These are phyloP conservation scores for Dasyornis broadbenti DNA, from an alignment of 2,113 vertebrate species.

Conservation along the genomic window DNA sequence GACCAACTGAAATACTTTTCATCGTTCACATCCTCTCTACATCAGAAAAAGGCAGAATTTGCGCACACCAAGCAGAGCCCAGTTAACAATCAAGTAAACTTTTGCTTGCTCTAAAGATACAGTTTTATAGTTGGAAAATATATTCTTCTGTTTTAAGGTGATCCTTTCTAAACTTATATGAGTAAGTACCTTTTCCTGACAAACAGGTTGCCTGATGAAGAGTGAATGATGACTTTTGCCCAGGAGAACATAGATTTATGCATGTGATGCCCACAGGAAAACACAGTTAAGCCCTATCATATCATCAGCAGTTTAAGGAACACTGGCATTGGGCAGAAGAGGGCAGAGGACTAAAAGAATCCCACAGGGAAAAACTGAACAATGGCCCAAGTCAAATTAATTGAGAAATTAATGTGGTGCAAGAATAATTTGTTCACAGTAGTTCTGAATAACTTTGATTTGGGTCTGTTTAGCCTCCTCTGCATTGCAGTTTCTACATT, in stretches of 20 bases:
- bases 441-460: fast-evolving
- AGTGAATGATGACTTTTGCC: background rate
- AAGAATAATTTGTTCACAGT: background rate
- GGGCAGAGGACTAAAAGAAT: background rate
- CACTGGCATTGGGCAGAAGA: background rate
- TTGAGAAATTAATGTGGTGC: background rate
- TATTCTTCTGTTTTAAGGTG: background rate
- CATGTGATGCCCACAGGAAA: background rate
- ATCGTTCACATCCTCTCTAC: too few species aligned
- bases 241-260: background rate
- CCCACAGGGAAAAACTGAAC: background rate
- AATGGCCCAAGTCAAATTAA: background rate
- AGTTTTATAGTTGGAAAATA: background rate
- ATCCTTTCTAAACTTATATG: background rate
- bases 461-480: background rate
- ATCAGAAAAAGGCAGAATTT: background rate
- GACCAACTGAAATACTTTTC: background rate
- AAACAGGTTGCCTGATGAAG: background rate
- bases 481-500: background rate
- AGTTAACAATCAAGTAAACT: background rate
- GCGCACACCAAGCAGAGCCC: background rate
- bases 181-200: background rate
- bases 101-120: background rate
- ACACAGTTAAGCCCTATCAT: background rate
- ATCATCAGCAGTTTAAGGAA: background rate